These are phyloP conservation scores for Lacerta agilis DNA, from an alignment of 2,797 vertebrate species.

Conservation along the genomic window DNA sequence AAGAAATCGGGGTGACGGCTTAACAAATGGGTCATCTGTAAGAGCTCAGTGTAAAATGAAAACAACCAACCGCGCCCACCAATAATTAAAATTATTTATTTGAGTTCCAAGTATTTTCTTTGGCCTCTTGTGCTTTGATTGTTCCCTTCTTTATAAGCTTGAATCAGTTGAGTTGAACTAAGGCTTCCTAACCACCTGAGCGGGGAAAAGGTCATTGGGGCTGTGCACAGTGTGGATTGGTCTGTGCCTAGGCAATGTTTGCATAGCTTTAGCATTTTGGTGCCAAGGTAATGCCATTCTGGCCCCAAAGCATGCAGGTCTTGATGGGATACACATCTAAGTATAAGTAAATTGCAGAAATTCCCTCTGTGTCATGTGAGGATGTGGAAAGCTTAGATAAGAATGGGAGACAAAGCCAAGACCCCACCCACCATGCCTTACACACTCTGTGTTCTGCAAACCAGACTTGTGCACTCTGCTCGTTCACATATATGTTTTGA, in stretches of 20 bases:
- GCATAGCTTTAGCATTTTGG: background rate
- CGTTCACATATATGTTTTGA: background rate
- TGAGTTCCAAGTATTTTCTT: background rate
- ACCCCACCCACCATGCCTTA: fast-evolving
- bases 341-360: background rate
- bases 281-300: too few relatives aligned
- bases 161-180: background rate
- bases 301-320: background rate
- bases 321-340: background rate
- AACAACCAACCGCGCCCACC: background rate
- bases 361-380: background rate
- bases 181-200: background rate
- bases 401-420: background rate
- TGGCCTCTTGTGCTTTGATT: background rate
- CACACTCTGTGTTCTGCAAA: fast-evolving
- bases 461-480: fast-evolving
- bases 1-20: too few relatives aligned
- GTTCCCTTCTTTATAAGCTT: background rate
- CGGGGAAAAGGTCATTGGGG: too few relatives aligned
- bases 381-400: background rate
- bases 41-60: background rate
- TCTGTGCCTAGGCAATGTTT: too few relatives aligned
- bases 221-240: background rate
- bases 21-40: too few relatives aligned
- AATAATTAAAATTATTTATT: background rate